Conservation (phyloP, 2,113 vertebrate genomes). For the Mesembrinibis cayennensis region DNA sequence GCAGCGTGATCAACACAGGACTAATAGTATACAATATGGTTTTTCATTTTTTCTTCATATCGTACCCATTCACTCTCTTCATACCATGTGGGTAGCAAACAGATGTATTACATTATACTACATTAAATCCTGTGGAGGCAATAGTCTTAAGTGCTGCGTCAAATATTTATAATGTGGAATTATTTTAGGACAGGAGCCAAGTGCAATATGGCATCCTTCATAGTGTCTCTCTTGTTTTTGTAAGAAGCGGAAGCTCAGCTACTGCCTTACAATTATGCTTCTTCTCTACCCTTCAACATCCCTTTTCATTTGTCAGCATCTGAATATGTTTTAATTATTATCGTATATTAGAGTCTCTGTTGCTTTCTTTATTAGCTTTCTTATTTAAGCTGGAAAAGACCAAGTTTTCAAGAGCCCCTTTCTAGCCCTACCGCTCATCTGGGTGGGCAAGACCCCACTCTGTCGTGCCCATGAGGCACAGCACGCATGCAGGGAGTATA, state of each 20-base stretch:
- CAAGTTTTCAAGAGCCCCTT: neutral
- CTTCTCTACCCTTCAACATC: neutral
- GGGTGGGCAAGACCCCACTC: neutral
- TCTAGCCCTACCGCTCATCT: neutral
- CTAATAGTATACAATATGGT: neutral
- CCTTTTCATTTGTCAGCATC: neutral
- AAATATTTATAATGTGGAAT: constrained; percentile 67
- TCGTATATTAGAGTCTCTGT: neutral
- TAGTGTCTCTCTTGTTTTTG: constrained; percentile 32
- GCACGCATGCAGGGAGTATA: accelerated
- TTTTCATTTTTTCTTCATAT: neutral
- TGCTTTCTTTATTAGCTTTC: neutral
- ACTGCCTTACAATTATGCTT: constrained; percentile 17
- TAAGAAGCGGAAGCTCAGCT: constrained; percentile 21
- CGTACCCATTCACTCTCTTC: neutral
- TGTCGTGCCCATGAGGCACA: accelerated
- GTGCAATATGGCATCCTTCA: constrained; percentile 56
- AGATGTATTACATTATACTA: constrained; percentile 59
- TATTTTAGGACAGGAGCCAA: constrained; percentile 56
- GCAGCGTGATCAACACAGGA: neutral
- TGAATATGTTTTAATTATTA: neutral
- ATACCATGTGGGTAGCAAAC: constrained; percentile 44
- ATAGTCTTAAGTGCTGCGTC: constrained; percentile 55
- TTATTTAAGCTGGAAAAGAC: neutral
- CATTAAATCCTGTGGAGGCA: constrained; percentile 59